Base-by-base conservation (phyloP, 2,888 invertebrate species). In the Melinaea menophilus region DNA sequence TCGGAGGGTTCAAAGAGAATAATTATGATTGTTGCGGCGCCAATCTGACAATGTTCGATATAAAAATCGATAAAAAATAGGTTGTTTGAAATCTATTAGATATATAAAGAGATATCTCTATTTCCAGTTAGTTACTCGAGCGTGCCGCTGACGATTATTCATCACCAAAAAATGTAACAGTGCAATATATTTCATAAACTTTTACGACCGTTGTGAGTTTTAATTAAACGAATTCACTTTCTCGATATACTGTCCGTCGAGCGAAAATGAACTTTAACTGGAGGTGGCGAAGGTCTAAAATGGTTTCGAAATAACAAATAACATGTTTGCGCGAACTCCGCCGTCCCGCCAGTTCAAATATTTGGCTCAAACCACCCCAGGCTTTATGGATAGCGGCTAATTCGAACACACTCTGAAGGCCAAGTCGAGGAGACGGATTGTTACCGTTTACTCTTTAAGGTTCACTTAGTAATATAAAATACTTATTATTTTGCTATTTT, bases 291-390 rank as follows among this genome's bases (percentile, higher is more conserved):
- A 59, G 63, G 56, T 65, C 33, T 51, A 69, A 56, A 58, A 59
- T 62, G 13, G 5, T 33, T 47, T 35, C 34, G 45, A 31, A 56
- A 46, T 66, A 59, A 70, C 66, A 68, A 68, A 67, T n/a, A 66
- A 71, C 69, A 68, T 67, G 64, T 70, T 63, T 69, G 71, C 61
- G 59, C 62, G 69, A 66, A 72, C 73, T 73, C 71, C 69, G 61
- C 35, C 62, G 68, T 66, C 67, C 67, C 66, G 71, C 64, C 69
- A 67, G 66, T 67, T 66, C 68, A 73, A 75, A 74, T 74, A 73
- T 75, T 74, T 71, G 71, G 60, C 35, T 58, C 67, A 56, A 60
- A 66, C 63, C 66, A 59, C 64, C 68, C 67, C 59, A 63, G 61
- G 58, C 59, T 59, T 57, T 61, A 61, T 63, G 62, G 61, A 61